phyloP scores from a whole-genome alignment of 2,888 invertebrate genomes.

The Merodon equestris region DNA sequence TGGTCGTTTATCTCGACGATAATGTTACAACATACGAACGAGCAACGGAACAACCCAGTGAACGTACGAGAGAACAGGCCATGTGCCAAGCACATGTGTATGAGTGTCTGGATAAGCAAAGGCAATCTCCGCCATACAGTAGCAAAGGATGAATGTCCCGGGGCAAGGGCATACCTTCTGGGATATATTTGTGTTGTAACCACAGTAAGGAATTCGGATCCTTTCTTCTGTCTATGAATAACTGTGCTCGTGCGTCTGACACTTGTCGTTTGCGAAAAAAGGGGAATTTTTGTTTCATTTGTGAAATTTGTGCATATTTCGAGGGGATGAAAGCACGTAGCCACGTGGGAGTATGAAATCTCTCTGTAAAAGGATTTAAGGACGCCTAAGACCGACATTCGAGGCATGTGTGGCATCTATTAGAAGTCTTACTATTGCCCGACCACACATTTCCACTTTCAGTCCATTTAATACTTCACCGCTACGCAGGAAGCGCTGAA shows the following conservation, averaged over 20 bases:
- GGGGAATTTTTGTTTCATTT: constrained; percentile 1
- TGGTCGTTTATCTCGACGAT: constrained; percentile 49
- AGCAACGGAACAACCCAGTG: no score
- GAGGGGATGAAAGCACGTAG: no score
- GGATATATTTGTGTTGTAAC: constrained; percentile 37
- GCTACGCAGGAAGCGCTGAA: not conserved
- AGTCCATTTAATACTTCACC: constrained; percentile 27
- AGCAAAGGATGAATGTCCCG: not conserved
- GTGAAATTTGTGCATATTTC: not conserved
- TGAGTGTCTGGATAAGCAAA: not conserved
- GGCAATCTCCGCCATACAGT: no score
- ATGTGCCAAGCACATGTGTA: constrained; percentile 10
- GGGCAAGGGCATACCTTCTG: constrained; percentile 22
- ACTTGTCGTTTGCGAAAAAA: not conserved
- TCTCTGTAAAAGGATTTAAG: no score
- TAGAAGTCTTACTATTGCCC: not conserved
- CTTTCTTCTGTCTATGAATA: constrained; percentile 38
- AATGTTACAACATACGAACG: constrained; percentile 10
- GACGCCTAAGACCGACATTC: not conserved
- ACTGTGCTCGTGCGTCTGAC: not conserved
- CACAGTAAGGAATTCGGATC: constrained; percentile 47
- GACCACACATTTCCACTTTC: constrained; percentile 1
- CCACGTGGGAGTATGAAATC: no score
- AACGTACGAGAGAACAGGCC: no score
- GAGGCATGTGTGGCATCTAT: not conserved